Evolutionary conservation across 2,888 invertebrate species (phyloP).

Genomic region (Merodon equestris): DNA sequence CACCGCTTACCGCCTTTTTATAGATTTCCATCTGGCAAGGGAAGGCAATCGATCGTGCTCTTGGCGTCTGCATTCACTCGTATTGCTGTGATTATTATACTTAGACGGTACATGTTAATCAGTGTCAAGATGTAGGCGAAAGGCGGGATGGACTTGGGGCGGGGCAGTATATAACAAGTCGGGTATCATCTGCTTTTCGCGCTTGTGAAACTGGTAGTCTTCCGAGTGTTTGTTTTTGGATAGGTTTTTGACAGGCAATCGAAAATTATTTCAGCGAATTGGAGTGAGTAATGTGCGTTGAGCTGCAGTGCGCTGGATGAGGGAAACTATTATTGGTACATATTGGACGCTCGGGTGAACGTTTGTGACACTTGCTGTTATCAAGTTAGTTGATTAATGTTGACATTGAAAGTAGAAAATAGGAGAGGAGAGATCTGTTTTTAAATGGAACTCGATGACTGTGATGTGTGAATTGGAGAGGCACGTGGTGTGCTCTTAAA

Average conservation of each 20-base stretch:
- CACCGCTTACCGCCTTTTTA: constrained; percentile 45
- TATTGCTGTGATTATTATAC: constrained; percentile 53
- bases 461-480: no score
- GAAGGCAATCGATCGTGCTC: constrained; percentile 39
- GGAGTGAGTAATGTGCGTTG: background rate
- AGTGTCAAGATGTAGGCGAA: constrained; percentile 41
- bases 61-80: constrained; percentile 20
- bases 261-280: constrained; percentile 26
- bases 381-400: background rate
- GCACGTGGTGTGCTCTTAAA: no score
- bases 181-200: background rate
- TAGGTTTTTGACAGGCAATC: constrained; percentile 12
- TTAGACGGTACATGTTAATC: constrained; percentile 58
- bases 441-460: no score
- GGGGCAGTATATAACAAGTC: constrained; percentile 16
- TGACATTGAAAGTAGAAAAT: no score
- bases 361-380: background rate
- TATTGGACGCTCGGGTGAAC: no score
- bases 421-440: no score
- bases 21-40: constrained; percentile 50
- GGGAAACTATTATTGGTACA: no score
- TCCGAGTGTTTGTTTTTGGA: constrained; percentile 17
- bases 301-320: background rate
- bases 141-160: constrained; percentile 1
- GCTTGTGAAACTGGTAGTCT: constrained; percentile 3